Percentiles rank a stretch among this genome's conserved stretches.
Evolutionary conservation across 2,797 vertebrate genomes (phyloP).

Genomic region (Cryptoblepharus egeriae): DNA sequence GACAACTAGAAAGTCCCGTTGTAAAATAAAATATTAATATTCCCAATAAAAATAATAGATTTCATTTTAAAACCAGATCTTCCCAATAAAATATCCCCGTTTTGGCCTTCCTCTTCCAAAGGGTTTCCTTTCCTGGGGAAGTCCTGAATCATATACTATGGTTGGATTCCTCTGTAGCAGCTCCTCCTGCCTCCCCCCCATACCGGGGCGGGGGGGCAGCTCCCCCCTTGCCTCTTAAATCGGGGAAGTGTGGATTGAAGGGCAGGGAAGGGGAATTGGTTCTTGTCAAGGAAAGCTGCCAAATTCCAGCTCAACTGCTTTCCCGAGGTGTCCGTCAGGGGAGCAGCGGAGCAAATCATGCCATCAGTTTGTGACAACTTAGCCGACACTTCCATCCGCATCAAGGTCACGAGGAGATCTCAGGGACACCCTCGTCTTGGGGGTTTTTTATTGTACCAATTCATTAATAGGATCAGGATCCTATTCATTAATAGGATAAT

Average conservation of each 20-base stretch:
- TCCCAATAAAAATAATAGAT: too few species aligned
- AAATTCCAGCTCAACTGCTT: background rate
- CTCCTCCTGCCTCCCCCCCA: background rate
- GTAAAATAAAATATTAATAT: too few species aligned
- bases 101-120: too few species aligned
- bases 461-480: too few species aligned
- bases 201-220: too few species aligned
- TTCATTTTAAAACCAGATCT: background rate
- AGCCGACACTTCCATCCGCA: conserved; percentile 7
- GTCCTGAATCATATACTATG: too few species aligned
- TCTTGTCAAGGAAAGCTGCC: background rate
- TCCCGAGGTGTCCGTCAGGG: conserved; percentile 10
- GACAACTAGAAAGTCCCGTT: too few species aligned
- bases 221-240: background rate
- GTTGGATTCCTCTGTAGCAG: background rate
- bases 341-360: conserved; percentile 7
- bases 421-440: too few species aligned
- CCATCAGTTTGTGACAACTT: conserved; percentile 16
- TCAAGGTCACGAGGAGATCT: conserved; percentile 7
- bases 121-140: too few species aligned
- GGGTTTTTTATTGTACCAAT: too few species aligned
- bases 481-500: too few species aligned
- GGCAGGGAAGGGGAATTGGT: background rate
- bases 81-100: too few species aligned
- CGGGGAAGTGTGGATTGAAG: background rate